Evolutionary conservation across 2,113 vertebrate species (phyloP).

Genomic region (Pungitius pungitius): DNA sequence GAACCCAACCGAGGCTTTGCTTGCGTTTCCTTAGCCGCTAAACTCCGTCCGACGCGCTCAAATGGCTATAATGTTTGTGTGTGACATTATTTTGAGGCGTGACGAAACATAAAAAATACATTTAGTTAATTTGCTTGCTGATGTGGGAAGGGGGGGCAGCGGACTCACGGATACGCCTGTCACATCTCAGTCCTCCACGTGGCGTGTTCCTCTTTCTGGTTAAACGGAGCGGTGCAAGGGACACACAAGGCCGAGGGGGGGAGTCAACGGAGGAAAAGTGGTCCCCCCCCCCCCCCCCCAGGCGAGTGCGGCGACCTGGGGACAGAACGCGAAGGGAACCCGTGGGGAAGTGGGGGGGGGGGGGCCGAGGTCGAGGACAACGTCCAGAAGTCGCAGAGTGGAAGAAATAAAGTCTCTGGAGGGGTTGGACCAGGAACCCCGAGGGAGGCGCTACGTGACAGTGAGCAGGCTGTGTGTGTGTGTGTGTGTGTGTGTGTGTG

Average conservation of each 20-base stretch:
- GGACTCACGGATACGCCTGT: too few relatives aligned
- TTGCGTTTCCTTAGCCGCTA: constrained; percentile 33
- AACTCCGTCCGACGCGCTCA: too few relatives aligned
- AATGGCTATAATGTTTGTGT: background rate
- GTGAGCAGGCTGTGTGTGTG: constrained; percentile 64
- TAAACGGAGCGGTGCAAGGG: constrained; percentile 54
- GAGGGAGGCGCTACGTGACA: constrained; percentile 80
- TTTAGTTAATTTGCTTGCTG: too few relatives aligned
- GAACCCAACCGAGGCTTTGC: constrained; percentile 32
- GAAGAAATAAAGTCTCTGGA: constrained; percentile 50
- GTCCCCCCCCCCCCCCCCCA: constrained; percentile 42
- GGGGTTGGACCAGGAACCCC: constrained; percentile 55
- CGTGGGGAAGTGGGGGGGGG: too few relatives aligned
- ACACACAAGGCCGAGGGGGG: constrained; percentile 30
- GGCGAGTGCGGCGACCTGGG: constrained; percentile 47
- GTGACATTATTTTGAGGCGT: too few relatives aligned
- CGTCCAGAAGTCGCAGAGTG: constrained; percentile 48
- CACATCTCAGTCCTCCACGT: too few relatives aligned
- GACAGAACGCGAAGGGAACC: too few relatives aligned
- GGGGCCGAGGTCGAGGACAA: constrained; percentile 63
- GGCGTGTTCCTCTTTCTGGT: too few relatives aligned
- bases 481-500: constrained; percentile 33
- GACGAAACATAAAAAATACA: too few relatives aligned
- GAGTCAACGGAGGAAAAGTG: constrained; percentile 61
- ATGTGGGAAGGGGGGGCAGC: too few relatives aligned